Conservation (phyloP, 2,797 vertebrate species). For the Sebastes itinus region DNA sequence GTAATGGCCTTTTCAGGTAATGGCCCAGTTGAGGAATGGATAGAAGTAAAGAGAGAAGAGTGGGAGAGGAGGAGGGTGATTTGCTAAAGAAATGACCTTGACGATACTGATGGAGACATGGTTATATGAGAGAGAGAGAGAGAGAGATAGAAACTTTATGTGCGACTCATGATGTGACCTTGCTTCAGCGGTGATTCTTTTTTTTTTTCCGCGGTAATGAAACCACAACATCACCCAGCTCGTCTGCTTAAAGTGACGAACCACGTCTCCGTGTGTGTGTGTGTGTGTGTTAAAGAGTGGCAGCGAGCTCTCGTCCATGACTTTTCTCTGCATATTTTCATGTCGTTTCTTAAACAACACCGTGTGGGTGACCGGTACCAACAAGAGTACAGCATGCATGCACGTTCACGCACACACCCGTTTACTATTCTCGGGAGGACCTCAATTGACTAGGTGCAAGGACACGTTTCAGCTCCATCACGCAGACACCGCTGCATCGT, state of each 20-base stretch:
- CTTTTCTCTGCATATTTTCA: background rate
- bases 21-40: constrained; percentile 59
- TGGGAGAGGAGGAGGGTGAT: constrained; percentile 18
- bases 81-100: constrained; percentile 52
- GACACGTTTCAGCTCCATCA: constrained; percentile 1
- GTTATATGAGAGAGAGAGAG: constrained; percentile 4
- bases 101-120: constrained; percentile 9
- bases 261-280: background rate
- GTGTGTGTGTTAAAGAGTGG: background rate
- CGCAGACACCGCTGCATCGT: background rate
- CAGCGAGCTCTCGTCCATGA: background rate
- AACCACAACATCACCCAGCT: background rate
- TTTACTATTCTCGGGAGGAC: background rate
- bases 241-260: constrained; percentile 12
- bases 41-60: constrained; percentile 15
- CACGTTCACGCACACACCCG: background rate
- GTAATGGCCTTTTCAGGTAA: constrained; percentile 68
- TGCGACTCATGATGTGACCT: constrained; percentile 20
- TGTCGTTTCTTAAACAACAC: background rate
- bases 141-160: constrained; percentile 9
- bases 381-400: background rate
- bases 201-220: constrained; percentile 9
- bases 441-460: background rate
- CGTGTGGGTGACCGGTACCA: background rate
- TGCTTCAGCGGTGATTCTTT: background rate